Base-by-base conservation (phyloP, 2,113 vertebrate genomes). In the Channa argus region DNA sequence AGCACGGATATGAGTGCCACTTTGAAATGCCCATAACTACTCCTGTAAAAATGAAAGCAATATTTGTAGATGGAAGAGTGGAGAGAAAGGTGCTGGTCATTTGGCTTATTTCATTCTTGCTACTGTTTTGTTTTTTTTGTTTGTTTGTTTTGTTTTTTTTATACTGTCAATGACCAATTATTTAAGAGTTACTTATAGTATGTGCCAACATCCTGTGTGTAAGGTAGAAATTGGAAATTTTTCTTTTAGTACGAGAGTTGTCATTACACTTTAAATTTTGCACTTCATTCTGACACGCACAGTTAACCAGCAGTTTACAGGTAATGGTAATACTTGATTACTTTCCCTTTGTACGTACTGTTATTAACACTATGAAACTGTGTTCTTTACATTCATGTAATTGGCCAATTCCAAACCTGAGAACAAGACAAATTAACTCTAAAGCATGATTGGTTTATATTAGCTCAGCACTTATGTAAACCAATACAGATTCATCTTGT, bases 261-360 rank as follows among this genome's bases (percentile, higher is more conserved):
- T 71, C 61, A 44, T 75, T 49, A 52, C 68, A 79, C 44, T 86
- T 83, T 66, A 76, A 79, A 87, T 81, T 12, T 88, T 87, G 74
- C 76, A 84, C 82, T 86, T 90, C 49, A 90, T 83, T 91, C 79
- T 90, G 84, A 86, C 88, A 78, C 82, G 80, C 82, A 82, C 88
- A 91, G 89, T 90, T 88, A 89, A 86, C 80, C 90, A 71, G 87
- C 88, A 88, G 82, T 91, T 74, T 63, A 72, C 91, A 91, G 91
- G 92, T 93, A 92, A 93, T 88, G 67, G 74, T 82, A 52, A 89
- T 83, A 79, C 72, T 77, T 82, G 75, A 86, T 80, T 86, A 81
- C 77, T 85, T 89, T 66, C 72, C 67, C 80, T 60, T 86, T 86
- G 74, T 74, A 65, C 34, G 66, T 77, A 39, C 67, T 84, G 36